Percentiles rank a stretch among this genome's conserved stretches.
Conservation (phyloP, 2,888 invertebrate species). For the Meandrusa payeni region DNA sequence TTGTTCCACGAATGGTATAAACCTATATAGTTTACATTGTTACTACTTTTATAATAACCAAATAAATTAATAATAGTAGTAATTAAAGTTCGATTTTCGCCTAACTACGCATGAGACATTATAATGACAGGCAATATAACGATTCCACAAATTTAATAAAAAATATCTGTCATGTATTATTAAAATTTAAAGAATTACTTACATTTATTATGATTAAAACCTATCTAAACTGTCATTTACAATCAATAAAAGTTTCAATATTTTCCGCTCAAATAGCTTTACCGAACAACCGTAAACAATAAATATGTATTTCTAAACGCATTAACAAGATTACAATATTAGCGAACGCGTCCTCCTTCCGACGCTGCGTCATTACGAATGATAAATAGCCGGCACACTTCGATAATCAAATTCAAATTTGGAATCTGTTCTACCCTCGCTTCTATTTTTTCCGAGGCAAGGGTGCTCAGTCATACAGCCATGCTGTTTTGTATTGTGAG, state of each 20-base stretch:
- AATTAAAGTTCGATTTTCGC: no score
- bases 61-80: no score
- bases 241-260: constrained; percentile 67
- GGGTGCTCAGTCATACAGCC: constrained; percentile 56
- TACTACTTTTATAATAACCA: no score
- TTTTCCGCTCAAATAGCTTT: constrained; percentile 33
- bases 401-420: constrained; percentile 81
- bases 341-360: constrained; percentile 66
- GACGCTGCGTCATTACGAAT: constrained; percentile 73
- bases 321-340: constrained; percentile 78
- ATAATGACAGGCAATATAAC: no score
- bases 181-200: neutral
- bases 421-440: constrained; percentile 75
- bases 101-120: no score
- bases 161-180: neutral
- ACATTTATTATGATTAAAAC: neutral
- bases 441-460: constrained; percentile 43
- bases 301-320: constrained; percentile 73
- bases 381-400: constrained; percentile 79
- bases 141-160: no score
- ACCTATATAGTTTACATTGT: no score
- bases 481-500: constrained; percentile 71
- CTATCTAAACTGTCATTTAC: constrained; percentile 44
- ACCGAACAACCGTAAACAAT: constrained; percentile 35
- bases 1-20: no score